phyloP scores from a whole-genome alignment of 2,113 vertebrate genomes.

The Leptobrachium leishanense region DNA sequence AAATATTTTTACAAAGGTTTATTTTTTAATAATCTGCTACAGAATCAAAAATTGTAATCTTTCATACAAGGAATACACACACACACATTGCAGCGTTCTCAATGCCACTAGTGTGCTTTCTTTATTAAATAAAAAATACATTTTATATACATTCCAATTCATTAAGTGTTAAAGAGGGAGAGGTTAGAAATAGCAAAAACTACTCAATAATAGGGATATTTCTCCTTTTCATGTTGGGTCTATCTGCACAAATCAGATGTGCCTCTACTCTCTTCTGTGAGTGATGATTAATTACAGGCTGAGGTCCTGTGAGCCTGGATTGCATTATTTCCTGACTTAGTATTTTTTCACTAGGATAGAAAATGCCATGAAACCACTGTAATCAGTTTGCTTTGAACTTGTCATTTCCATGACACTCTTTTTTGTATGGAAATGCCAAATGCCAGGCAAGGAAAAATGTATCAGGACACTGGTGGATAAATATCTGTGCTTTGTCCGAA shows the following conservation, averaged over 20 bases:
- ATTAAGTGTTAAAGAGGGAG: neutral
- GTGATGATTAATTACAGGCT: slow-evolving; percentile 72
- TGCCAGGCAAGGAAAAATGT: slow-evolving; percentile 69
- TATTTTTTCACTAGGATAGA: slow-evolving; percentile 65
- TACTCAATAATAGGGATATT: slow-evolving; percentile 50
- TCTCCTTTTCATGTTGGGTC: slow-evolving; percentile 63
- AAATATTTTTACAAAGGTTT: too few species aligned
- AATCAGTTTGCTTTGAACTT: slow-evolving; percentile 69
- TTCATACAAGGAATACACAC: too few species aligned
- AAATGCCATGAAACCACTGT: slow-evolving; percentile 64
- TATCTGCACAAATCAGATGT: slow-evolving; percentile 59
- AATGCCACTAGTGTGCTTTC: too few species aligned
- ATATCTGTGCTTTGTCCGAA: too few species aligned
- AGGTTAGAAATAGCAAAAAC: slow-evolving; percentile 43
- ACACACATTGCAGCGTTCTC: too few species aligned
- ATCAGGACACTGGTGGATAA: neutral
- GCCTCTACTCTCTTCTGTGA: slow-evolving; percentile 56
- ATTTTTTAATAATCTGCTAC: too few species aligned
- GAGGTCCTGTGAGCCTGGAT: slow-evolving; percentile 63
- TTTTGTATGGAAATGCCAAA: slow-evolving; percentile 69
- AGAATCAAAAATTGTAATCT: too few species aligned
- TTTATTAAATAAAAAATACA: too few species aligned
- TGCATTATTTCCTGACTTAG: slow-evolving; percentile 67
- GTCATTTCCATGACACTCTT: slow-evolving; percentile 68
- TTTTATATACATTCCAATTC: too few species aligned